Percentiles rank a stretch among this genome's conserved stretches.
Evolutionary conservation across 2,797 vertebrate species (phyloP).

Genomic region (Eupleurogrammus muticus): DNA sequence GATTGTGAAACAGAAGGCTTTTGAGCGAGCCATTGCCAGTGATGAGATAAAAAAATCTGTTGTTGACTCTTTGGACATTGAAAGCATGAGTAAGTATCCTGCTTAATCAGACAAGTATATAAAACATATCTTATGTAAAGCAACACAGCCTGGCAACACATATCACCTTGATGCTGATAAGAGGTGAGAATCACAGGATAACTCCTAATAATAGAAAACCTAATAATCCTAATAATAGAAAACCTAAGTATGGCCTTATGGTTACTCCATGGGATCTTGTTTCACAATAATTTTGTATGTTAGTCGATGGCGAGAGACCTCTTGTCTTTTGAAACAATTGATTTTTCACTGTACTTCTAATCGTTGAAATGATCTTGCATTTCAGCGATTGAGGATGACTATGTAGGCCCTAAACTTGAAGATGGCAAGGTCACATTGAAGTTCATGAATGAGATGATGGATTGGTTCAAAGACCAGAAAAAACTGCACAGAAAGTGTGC

Average conservation of each 20-base stretch:
- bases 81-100: constrained; percentile 92
- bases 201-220: too few species aligned
- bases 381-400: constrained; percentile 94
- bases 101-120: not conserved
- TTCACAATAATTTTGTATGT: too few species aligned
- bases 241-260: too few species aligned
- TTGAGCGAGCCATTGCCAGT: constrained; percentile 93
- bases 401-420: constrained; percentile 92
- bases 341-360: not conserved
- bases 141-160: not conserved
- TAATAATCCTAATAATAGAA: too few species aligned
- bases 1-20: constrained; percentile 95
- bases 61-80: constrained; percentile 94
- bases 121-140: not conserved
- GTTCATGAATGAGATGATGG: constrained; percentile 97
- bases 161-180: not conserved
- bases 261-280: not conserved
- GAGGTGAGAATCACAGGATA: too few species aligned
- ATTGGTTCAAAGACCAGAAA: constrained; percentile 96
- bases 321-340: too few species aligned
- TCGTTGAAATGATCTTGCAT: constrained; percentile 2
- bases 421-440: constrained; percentile 88
- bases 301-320: too few species aligned
- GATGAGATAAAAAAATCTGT: constrained; percentile 93
- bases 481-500: constrained; percentile 96